A percentile compares a stretch with the other conserved stretches of the same genome.
Conservation (phyloP, 1,140 invertebrate genomes). For the Cylas formicarius region DNA sequence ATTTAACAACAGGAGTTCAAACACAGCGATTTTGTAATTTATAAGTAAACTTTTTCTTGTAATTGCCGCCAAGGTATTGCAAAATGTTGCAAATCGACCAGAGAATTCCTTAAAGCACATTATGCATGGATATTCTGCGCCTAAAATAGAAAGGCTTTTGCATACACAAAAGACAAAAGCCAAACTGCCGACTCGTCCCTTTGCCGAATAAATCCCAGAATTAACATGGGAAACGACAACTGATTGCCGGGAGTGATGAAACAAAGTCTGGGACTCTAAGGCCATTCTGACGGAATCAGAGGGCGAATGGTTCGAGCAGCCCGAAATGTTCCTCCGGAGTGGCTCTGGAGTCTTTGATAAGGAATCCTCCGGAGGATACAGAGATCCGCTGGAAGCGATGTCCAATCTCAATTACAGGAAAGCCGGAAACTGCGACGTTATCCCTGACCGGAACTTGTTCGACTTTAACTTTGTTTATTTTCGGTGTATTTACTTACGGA, state of each 20-base stretch:
- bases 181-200: too few species aligned
- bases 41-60: too few species aligned
- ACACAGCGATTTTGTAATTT: too few species aligned
- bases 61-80: too few species aligned
- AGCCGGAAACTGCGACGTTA: slow-evolving; percentile 9
- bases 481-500: too few species aligned
- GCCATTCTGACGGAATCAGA: slow-evolving; percentile 16
- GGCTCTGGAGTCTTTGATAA: slow-evolving; percentile 22
- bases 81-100: too few species aligned
- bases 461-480: too few species aligned
- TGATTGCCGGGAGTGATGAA: slow-evolving; percentile 25
- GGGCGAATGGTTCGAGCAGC: slow-evolving; percentile 18
- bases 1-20: too few species aligned
- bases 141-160: too few species aligned
- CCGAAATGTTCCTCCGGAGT: slow-evolving; percentile 20
- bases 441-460: not conserved
- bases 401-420: slow-evolving; percentile 12
- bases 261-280: slow-evolving; percentile 16
- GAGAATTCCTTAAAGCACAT: too few species aligned
- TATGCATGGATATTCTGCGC: too few species aligned
- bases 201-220: slow-evolving; percentile 28
- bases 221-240: slow-evolving; percentile 30
- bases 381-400: slow-evolving; percentile 8
- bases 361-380: slow-evolving; percentile 20
- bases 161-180: too few species aligned